A percentile compares a stretch with the other conserved stretches of the same genome.
Evolutionary conservation across 2,888 invertebrate genomes (phyloP).

Genomic region (Corythucha ciliata): DNA sequence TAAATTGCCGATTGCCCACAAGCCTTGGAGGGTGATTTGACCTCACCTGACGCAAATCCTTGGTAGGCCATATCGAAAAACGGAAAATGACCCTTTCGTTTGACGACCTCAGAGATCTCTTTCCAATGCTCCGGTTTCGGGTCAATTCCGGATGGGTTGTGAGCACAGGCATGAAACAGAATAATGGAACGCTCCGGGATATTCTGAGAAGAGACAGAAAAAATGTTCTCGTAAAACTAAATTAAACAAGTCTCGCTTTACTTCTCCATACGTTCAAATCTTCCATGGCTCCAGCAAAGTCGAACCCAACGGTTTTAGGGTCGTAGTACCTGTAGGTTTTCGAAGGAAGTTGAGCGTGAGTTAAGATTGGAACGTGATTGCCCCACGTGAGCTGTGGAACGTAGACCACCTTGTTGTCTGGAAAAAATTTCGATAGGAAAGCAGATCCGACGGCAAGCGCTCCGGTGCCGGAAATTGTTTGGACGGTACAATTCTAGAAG

Average conservation of each 20-base stretch:
- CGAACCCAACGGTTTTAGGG: conserved; percentile 84
- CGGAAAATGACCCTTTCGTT: conserved; percentile 70
- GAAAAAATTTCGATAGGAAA: conserved; percentile 73
- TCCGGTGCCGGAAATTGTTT: conserved; percentile 95
- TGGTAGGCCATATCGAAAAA: conserved; percentile 99
- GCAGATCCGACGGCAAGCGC: conserved; percentile 86
- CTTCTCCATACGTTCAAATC: conserved; percentile 75
- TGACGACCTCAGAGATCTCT: conserved; percentile 72
- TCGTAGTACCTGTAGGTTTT: conserved; percentile 92
- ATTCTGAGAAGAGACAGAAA: conserved; percentile 53
- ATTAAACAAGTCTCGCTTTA: neutral
- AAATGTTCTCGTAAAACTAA: neutral
- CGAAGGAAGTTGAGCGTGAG: conserved; percentile 71
- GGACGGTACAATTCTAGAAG: conserved; percentile 54
- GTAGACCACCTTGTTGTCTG: conserved; percentile 71
- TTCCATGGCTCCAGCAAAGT: conserved; percentile 78
- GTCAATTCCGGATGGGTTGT: conserved; percentile 96
- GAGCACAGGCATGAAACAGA: conserved; percentile 92
- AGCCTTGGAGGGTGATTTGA: neutral
- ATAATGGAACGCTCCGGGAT: conserved; percentile 85
- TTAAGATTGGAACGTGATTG: conserved; percentile 92
- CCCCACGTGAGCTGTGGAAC: conserved; percentile 95
- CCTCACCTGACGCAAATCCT: conserved; percentile 73
- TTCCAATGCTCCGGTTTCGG: conserved; percentile 82
- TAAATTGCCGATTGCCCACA: neutral